Base-by-base conservation (phyloP, 2,797 vertebrate genomes). In the Mallotus villosus region DNA sequence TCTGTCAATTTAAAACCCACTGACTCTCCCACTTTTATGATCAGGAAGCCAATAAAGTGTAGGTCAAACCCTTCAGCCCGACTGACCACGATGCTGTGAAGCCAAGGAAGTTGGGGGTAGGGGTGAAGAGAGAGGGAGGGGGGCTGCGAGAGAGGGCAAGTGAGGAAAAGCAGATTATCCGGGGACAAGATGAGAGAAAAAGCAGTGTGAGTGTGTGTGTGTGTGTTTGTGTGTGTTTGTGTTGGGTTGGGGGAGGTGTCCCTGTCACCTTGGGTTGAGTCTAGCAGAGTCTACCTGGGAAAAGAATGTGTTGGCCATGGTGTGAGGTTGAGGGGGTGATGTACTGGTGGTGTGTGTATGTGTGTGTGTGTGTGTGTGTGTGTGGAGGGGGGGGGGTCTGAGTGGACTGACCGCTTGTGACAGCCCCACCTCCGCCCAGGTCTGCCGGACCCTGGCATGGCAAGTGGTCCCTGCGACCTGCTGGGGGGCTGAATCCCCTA, bases 401-500 rank as follows among this genome's bases (percentile, higher is more conserved):
- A 86, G 86, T 85, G 87, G 89, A 83, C 90, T 89, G 91, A 88
- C 88, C 71, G 85, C 74, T 85, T 92, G 87, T 87, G 87, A 91
- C 87, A 89, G 82, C 63, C 85, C 85, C 85, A 86, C 88, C 83
- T 85, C 79, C 84, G 81, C 85, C 90, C 86, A 89, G 88, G 87
- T 79, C 81, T 81, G 84, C 85, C 84, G 88, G 90, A 89, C 91
- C 92, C 93, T 89, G 91, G 92, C 91, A 91, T 93, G 90, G 95
- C 94, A 92, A 94, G 95, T 93, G 88, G 94, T 94, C 95, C 94
- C 87, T 94, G 92, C 94, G 92, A 95, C 96, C 96, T 96, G 96
- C 96, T 97, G 97, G 91, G 96, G 95, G 92, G 93, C 94, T 95
- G 95, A 96, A 97, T 96, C 94, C 92, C 93, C 93, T 93, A 96